A percentile compares a stretch with the other conserved stretches of the same genome.
phyloP scores from a whole-genome alignment of 2,113 vertebrate genomes.

The Galemys pyrenaicus region DNA sequence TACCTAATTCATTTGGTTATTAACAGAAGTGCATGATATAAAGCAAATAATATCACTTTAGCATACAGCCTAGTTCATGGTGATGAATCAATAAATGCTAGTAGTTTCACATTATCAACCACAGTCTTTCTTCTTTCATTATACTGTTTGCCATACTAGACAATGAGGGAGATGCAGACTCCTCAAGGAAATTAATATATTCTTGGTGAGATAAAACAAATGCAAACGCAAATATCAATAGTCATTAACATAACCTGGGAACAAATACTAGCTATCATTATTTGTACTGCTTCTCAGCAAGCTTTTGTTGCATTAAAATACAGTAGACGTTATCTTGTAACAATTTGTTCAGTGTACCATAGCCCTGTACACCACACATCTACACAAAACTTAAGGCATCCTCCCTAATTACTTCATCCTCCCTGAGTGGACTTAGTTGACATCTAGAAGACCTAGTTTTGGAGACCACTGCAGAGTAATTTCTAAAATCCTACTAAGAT shows the following conservation, averaged over 20 bases:
- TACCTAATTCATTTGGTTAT: too few species aligned
- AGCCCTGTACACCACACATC: neutral
- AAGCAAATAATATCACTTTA: neutral
- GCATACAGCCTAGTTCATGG: neutral
- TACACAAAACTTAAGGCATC: neutral
- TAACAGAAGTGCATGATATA: neutral
- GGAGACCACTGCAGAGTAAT: neutral
- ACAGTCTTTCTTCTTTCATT: neutral
- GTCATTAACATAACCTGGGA: neutral
- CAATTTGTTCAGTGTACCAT: neutral
- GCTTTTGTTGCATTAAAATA: neutral
- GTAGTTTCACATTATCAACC: neutral
- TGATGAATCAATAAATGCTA: neutral
- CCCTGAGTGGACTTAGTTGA: neutral
- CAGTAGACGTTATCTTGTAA: neutral
- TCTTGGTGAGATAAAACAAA: conserved; percentile 13
- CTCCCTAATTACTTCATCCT: neutral
- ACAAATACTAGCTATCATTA: neutral
- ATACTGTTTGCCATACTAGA: neutral
- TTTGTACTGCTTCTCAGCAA: neutral
- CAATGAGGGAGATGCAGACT: neutral
- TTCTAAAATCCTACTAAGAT: neutral
- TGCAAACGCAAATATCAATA: neutral
- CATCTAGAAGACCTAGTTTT: neutral
- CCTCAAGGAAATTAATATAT: neutral